These are phyloP conservation scores for Acromyrmex echinatior DNA, from an alignment of 1,140 invertebrate species.

Conservation along the genomic window DNA sequence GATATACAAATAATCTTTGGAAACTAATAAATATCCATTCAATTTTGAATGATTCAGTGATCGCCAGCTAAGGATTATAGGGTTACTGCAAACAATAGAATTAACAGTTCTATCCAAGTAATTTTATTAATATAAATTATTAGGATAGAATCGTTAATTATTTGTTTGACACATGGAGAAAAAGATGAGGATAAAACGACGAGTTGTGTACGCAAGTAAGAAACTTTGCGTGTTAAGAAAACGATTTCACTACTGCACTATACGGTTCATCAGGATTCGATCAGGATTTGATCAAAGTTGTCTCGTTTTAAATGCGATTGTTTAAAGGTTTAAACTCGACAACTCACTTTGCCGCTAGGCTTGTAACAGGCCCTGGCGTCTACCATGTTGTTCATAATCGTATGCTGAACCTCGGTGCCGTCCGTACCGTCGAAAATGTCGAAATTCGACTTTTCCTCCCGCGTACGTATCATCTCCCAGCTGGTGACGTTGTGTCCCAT, in stretches of 20 bases:
- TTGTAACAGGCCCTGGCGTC: slow-evolving; percentile 87
- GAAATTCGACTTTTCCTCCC: slow-evolving; percentile 80
- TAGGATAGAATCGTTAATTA: not conserved
- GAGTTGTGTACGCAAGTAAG: too few relatives aligned
- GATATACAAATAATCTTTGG: too few relatives aligned
- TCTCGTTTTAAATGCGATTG: not conserved
- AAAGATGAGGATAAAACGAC: too few relatives aligned
- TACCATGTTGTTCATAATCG: slow-evolving; percentile 85
- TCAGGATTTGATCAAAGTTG: not conserved
- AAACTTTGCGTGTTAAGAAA: not conserved
- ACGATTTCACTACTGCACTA: not conserved
- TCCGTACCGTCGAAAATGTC: slow-evolving; percentile 80
- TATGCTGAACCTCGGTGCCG: slow-evolving; percentile 80
- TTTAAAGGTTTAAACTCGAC: slow-evolving; percentile 11
- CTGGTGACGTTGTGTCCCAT: slow-evolving; percentile 77
- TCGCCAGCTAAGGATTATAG: too few relatives aligned
- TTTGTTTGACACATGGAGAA: not conserved
- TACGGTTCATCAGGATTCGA: not conserved
- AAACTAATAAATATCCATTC: too few relatives aligned
- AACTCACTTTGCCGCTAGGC: slow-evolving; percentile 86
- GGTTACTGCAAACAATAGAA: not conserved
- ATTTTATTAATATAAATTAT: too few relatives aligned
- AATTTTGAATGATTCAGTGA: too few relatives aligned
- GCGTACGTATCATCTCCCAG: slow-evolving; percentile 82
- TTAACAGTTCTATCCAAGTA: not conserved